Conservation (phyloP, 2,888 invertebrate genomes). For the Dryococelus australis region DNA sequence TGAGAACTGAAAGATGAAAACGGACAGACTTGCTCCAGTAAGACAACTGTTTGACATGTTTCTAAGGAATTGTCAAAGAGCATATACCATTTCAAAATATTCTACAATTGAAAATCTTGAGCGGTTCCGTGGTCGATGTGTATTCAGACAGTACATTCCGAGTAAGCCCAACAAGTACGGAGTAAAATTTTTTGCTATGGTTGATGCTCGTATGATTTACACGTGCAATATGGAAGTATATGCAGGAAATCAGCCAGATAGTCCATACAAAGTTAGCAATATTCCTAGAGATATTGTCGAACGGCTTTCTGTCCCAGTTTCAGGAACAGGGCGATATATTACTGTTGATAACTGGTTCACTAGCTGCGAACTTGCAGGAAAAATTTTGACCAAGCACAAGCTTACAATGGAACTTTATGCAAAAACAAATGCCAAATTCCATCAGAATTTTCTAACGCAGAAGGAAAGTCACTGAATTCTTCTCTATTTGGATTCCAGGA, state of each 20-base stretch:
- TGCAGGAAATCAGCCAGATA: constrained; percentile 39
- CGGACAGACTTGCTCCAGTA: background rate
- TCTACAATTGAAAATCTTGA: constrained; percentile 23
- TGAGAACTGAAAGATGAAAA: constrained; percentile 35
- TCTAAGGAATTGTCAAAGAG: constrained; percentile 11
- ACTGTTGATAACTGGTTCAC: too few species aligned
- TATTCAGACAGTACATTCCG: too few species aligned
- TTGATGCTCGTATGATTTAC: constrained; percentile 38
- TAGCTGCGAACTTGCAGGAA: constrained; percentile 43
- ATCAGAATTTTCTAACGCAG: too few species aligned
- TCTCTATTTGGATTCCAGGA: too few species aligned
- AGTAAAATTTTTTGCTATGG: constrained; percentile 42
- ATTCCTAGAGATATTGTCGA: constrained; percentile 34
- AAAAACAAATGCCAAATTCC: too few species aligned
- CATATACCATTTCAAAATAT: background rate
- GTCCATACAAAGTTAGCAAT: constrained; percentile 33
- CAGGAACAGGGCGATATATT: constrained; percentile 44
- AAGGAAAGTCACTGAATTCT: too few species aligned
- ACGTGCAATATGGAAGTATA: constrained; percentile 43
- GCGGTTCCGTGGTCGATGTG: constrained; percentile 20
- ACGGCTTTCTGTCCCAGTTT: constrained; percentile 36
- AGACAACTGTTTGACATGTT: background rate
- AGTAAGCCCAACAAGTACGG: constrained; percentile 43
- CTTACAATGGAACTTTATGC: constrained; percentile 45
- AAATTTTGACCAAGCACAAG: constrained; percentile 39